Evolutionary conservation across 2,113 vertebrate species (phyloP), one percentile per base, ranked within the genome.

Genomic region (Brachypodius melanocephalos): DNA sequence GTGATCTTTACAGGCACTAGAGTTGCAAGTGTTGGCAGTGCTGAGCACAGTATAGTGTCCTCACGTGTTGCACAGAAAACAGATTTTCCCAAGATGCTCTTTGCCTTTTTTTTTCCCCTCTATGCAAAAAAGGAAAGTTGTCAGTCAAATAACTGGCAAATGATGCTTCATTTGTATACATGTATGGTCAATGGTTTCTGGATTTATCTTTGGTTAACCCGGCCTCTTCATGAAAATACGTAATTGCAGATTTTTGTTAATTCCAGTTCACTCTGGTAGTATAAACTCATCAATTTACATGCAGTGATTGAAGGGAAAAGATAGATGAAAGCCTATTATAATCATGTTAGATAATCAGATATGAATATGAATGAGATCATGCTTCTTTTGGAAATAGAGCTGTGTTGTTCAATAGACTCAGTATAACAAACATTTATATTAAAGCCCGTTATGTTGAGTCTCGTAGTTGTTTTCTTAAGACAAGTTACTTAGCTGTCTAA

Each of bases 361-460:
- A 94, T 85, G 77, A 96, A 87, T 95, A 92, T 87, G 88, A 85
- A 93, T 88, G 80, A 95, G 77, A 85, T 73, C 45, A 31, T 76
- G 26, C 76, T 40, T 80, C 80, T 89, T 81, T 85, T 87, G 75
- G 63, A 94, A 95, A 80, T 43, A 87, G 86, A 83, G 21, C 54
- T 59, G 17, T 89, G 69, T 58, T 92, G n/a, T 92, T 93, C 65
- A 48, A 28, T 66, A 63, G 19, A 52, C 26, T 74, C 61, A 49
- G 13, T 48, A 34, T 67, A 80, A 59, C 67, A 89, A 94, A 92
- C 63, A 45, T 51, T 93, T n/a, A 16, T 69, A 43, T 45, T 80
- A 79, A 92, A 69, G 24, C 38, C 49, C 45, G 14, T 71, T 91
- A 49, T 42, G 15, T 58, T 86, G 48, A 76, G 74, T 78, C n/a